phyloP scores from a whole-genome alignment of 1,140 invertebrate genomes.

The Bicyclus anynana region DNA sequence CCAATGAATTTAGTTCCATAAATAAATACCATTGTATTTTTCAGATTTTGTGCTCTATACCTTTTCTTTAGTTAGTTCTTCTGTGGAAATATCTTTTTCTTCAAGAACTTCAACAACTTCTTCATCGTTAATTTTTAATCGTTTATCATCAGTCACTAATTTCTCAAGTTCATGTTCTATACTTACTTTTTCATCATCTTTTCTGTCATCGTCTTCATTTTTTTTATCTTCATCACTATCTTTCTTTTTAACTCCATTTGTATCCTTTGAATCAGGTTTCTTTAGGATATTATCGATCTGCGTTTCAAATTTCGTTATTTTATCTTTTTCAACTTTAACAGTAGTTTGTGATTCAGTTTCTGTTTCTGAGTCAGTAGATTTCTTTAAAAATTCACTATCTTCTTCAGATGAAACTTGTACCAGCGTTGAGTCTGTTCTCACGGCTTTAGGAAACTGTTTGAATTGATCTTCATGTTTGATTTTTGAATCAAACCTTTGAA shows the following conservation, averaged over 20 bases:
- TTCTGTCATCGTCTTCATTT: slow-evolving; percentile 73
- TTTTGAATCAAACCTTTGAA: slow-evolving; percentile 67
- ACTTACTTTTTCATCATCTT: slow-evolving; percentile 69
- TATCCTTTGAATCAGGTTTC: slow-evolving; percentile 25
- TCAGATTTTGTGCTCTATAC: slow-evolving; percentile 28
- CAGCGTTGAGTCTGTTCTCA: slow-evolving; percentile 73
- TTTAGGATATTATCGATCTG: slow-evolving; percentile 39
- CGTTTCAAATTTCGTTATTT: slow-evolving; percentile 41
- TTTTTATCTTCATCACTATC: slow-evolving; percentile 76
- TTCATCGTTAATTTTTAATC: slow-evolving; percentile 57
- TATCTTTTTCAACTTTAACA: slow-evolving; percentile 57
- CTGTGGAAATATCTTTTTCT: slow-evolving; percentile 56
- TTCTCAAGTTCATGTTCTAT: slow-evolving; percentile 50
- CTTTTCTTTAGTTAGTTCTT: slow-evolving; percentile 54
- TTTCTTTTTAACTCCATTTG: slow-evolving; percentile 28
- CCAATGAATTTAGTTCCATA: not conserved
- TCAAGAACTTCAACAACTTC: slow-evolving; percentile 56
- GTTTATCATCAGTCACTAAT: slow-evolving; percentile 55
- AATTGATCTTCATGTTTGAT: slow-evolving; percentile 57
- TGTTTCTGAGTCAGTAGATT: slow-evolving; percentile 77
- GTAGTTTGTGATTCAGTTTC: slow-evolving; percentile 75
- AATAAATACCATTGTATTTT: not conserved
- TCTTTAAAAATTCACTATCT: slow-evolving; percentile 76
- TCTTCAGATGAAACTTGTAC: slow-evolving; percentile 76
- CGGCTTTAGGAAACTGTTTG: slow-evolving; percentile 59